Evolutionary conservation across 2,797 vertebrate genomes (phyloP).

Genomic region (Capromys pilorides): DNA sequence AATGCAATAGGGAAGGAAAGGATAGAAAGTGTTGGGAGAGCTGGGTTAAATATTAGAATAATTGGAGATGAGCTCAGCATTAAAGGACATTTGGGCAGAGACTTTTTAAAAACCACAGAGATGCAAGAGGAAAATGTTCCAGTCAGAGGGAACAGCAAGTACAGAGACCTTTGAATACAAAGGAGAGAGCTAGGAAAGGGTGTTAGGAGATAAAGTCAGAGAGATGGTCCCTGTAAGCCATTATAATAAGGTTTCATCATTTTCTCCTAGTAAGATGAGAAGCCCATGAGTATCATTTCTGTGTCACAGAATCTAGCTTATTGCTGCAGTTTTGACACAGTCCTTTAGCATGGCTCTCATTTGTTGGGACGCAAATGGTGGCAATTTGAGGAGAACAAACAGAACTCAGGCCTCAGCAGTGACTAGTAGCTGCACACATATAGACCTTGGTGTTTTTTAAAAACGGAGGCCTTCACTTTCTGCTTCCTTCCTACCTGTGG

Average conservation of each 20-base stretch:
- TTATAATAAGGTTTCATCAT: not conserved
- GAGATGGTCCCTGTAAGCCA: not conserved
- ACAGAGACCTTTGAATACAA: not conserved
- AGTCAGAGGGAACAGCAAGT: not conserved
- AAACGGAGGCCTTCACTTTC: not conserved
- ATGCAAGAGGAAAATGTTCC: not conserved
- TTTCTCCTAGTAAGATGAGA: slow-evolving; percentile 12
- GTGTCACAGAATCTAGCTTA: not conserved
- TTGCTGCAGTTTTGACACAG: not conserved
- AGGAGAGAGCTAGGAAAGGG: not conserved
- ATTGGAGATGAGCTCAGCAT: not conserved
- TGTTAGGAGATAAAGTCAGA: not conserved
- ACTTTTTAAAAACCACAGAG: not conserved
- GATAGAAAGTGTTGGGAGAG: not conserved
- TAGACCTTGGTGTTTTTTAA: not conserved
- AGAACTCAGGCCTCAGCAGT: not conserved
- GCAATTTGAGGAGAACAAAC: not conserved
- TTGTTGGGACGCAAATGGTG: not conserved
- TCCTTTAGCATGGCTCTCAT: not conserved
- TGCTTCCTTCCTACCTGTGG: not conserved
- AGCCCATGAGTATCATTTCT: not conserved
- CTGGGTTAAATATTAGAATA: not conserved
- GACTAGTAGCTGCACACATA: not conserved
- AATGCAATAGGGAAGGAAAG: not conserved
- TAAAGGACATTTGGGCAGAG: not conserved